Conservation (phyloP, 2,888 invertebrate genomes). For the Micropterix aruncella region DNA sequence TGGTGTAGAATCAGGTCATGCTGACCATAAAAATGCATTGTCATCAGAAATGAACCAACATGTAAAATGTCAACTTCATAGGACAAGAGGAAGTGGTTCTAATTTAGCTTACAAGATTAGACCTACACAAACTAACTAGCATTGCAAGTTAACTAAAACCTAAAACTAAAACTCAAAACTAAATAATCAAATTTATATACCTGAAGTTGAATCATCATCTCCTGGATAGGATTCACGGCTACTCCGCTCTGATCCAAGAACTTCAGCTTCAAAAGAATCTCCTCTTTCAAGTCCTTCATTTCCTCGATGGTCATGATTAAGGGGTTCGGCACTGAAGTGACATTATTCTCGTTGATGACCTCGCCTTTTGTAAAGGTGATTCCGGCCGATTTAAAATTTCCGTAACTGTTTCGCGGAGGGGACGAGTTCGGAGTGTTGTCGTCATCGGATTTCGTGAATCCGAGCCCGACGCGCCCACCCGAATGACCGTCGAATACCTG, state of each 20-base stretch:
- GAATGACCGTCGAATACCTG: slow-evolving; percentile 31
- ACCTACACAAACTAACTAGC: too few relatives aligned
- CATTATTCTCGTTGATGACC: slow-evolving; percentile 28
- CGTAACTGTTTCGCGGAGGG: slow-evolving; percentile 1
- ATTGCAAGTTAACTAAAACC: too few relatives aligned
- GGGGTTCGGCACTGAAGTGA: slow-evolving; percentile 18
- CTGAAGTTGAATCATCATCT: slow-evolving; percentile 42
- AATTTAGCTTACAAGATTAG: too few relatives aligned
- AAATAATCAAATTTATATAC: slow-evolving; percentile 20
- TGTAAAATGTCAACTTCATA: too few relatives aligned
- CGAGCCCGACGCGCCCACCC: slow-evolving; percentile 33
- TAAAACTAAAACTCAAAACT: too few relatives aligned
- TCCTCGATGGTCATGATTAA: slow-evolving; percentile 6
- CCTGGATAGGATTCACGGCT: slow-evolving; percentile 35
- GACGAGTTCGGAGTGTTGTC: slow-evolving; percentile 12
- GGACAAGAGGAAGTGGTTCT: too few relatives aligned
- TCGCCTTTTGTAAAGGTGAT: slow-evolving; percentile 39
- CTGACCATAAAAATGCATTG: too few relatives aligned
- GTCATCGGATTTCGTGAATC: slow-evolving; percentile 25
- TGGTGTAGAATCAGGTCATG: too few relatives aligned
- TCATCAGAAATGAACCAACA: too few relatives aligned
- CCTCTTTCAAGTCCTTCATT: slow-evolving; percentile 23
- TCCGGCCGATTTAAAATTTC: slow-evolving; percentile 25
- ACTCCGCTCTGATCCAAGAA: slow-evolving; percentile 35
- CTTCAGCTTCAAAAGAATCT: slow-evolving; percentile 37